Conservation (phyloP, 2,113 vertebrate genomes). For the Apteryx owenii region DNA sequence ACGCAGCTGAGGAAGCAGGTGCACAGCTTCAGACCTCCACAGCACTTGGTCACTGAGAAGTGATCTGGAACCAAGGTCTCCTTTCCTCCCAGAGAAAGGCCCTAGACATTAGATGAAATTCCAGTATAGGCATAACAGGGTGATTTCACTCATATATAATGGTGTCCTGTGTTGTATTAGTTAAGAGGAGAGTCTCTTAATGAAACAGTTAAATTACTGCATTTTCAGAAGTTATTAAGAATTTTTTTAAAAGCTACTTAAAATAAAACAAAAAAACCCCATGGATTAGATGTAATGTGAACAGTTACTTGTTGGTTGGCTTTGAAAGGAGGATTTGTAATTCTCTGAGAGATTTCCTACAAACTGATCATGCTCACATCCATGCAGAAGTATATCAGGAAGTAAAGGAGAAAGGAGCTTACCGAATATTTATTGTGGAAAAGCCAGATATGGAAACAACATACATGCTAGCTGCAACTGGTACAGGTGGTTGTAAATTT, state of each 20-base stretch:
- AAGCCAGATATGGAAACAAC: background rate
- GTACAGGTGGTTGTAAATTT: background rate
- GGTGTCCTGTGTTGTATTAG: background rate
- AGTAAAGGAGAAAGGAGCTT: background rate
- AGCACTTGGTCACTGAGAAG: background rate
- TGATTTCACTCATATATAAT: background rate
- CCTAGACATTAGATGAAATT: background rate
- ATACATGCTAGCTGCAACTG: background rate
- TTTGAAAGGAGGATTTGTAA: background rate
- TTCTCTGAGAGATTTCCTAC: background rate
- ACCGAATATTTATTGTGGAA: background rate
- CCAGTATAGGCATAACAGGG: background rate
- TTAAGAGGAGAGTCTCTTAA: background rate
- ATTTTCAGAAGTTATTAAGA: background rate
- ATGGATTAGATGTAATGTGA: background rate
- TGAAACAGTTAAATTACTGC: fast-evolving
- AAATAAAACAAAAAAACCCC: background rate
- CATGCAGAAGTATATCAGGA: background rate
- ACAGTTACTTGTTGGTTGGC: fast-evolving
- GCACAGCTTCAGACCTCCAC: background rate
- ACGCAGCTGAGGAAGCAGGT: background rate
- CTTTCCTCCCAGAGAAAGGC: background rate
- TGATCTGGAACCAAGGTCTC: background rate
- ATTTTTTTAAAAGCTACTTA: background rate
- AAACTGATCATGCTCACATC: background rate